Evolutionary conservation across 2,113 vertebrate genomes (phyloP), one percentile per base, ranked within the genome.

Genomic region (Rhizomys pruinosus): DNA sequence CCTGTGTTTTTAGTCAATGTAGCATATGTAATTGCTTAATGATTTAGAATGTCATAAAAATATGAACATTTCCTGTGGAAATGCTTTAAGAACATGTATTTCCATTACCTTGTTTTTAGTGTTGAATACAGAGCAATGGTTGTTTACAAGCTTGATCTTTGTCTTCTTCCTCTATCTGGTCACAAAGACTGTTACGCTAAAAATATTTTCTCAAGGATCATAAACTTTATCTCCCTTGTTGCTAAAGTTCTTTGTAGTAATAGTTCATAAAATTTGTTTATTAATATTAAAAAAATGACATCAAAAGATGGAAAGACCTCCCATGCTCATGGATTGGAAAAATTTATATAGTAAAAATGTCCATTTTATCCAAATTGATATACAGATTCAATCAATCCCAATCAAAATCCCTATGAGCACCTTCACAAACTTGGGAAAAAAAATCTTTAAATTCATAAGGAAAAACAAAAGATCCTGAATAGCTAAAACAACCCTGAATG

Each of bases 1-100:
- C 97, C 97, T 97, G 97, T 98, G 97, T 98, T 96, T n/a, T 95
- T 98, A 98, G 97, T 98, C 97, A 86, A 97, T 97, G 97, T 98
- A 98, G 97, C 95, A 89, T 98, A 97, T 97, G 95, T 98, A 97
- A 98, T 96, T 97, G 96, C 97, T 90, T 34, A 97, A 97, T 98
- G 97, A 98, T 98, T 98, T 98, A 97, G 97, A 96, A 96, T 97
- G 97, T 98, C 97, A 94, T 98, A 97, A 95, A 52, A 97, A 97
- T 97, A 94, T 76, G 96, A 98, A 98, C 98, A 98, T 99, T 99
- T 99, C 99, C 99, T 99, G 99, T 99, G 99, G 99, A 99, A 99
- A 99, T 99, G 98, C 98, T 98, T 98, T 98, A 96, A 97, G 98
- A 98, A 98, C 98, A 96, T 92, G 97, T 97, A 87, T 98, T 96